These are phyloP conservation scores for Platycheirus rosarum DNA, from an alignment of 2,888 invertebrate genomes.

Conservation along the genomic window DNA sequence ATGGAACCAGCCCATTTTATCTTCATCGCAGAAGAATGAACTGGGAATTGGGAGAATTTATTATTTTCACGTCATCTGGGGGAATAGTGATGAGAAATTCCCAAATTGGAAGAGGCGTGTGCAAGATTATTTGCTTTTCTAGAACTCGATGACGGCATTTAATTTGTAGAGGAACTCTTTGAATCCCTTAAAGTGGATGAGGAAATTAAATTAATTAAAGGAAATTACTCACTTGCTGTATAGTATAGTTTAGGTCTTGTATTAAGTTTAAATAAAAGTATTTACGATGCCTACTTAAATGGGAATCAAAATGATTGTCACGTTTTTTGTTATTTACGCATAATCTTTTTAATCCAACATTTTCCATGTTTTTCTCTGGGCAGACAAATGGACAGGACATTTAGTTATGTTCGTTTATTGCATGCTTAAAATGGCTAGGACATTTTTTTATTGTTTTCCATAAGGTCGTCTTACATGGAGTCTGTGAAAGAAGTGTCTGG, in stretches of 20 bases:
- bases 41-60: slow-evolving; percentile 72
- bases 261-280: not conserved
- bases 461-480: not conserved
- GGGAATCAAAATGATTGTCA: slow-evolving; percentile 58
- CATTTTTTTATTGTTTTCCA: not conserved
- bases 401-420: slow-evolving; percentile 48
- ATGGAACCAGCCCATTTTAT: slow-evolving; percentile 61
- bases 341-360: slow-evolving; percentile 38
- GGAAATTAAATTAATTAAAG: slow-evolving; percentile 67
- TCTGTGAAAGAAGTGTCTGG: not conserved
- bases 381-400: slow-evolving; percentile 53
- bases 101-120: slow-evolving; percentile 74
- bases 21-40: slow-evolving; percentile 42
- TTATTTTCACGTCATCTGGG: slow-evolving; percentile 55
- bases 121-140: slow-evolving; percentile 65
- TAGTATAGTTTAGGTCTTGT: slow-evolving; percentile 7
- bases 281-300: slow-evolving; percentile 9
- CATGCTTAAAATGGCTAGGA: not conserved
- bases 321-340: slow-evolving; percentile 49
- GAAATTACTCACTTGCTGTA: slow-evolving; percentile 43
- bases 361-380: slow-evolving; percentile 42
- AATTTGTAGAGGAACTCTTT: slow-evolving; percentile 59
- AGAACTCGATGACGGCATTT: slow-evolving; percentile 65
- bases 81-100: slow-evolving; percentile 66
- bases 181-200: slow-evolving; percentile 46